Conservation (phyloP, 2,888 invertebrate species). For the Julus scanicus region DNA sequence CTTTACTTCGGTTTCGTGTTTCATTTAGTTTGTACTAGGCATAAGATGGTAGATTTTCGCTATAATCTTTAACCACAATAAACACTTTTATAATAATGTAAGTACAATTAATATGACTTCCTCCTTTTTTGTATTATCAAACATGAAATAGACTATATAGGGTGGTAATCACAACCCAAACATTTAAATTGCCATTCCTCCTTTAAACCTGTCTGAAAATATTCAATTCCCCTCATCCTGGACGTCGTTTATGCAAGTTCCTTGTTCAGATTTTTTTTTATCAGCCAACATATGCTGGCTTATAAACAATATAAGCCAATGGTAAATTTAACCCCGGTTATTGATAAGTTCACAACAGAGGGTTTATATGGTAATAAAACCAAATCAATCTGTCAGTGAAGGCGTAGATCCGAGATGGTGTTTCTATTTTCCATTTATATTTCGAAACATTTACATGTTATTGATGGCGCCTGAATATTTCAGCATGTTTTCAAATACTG, state of each 20-base stretch:
- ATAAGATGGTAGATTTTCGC: too few relatives aligned
- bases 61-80: too few relatives aligned
- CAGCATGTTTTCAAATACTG: background rate
- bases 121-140: too few relatives aligned
- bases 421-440: background rate
- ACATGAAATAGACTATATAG: too few relatives aligned
- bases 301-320: background rate
- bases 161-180: too few relatives aligned
- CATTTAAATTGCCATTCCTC: too few relatives aligned
- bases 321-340: background rate
- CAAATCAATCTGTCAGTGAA: background rate
- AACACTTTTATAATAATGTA: too few relatives aligned
- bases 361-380: slow-evolving; percentile 9
- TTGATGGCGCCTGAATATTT: slow-evolving; percentile 12
- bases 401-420: background rate
- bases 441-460: background rate
- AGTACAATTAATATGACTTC: too few relatives aligned
- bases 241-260: background rate
- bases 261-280: background rate
- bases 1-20: too few relatives aligned
- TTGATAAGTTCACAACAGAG: background rate
- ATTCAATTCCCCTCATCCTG: background rate
- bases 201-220: too few relatives aligned
- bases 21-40: too few relatives aligned
- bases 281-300: background rate